Evolutionary conservation across 2,113 vertebrate species (phyloP).

Genomic region (cat (Felis catus)): F.catus_Fca126_mat1.0 CM031417.1:121775001-121775500

Average conservation of each 20-base stretch:
- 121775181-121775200: neutral
- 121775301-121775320: neutral
- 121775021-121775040: neutral
- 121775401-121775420: neutral
- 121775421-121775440: neutral
- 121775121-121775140: neutral
- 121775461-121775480: neutral
- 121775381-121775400: neutral
- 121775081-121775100: fast-evolving
- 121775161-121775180: neutral
- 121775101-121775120: neutral
- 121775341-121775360: neutral
- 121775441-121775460: neutral
- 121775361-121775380: neutral
- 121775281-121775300: neutral
- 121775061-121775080: neutral
- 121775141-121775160: fast-evolving
- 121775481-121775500: neutral
- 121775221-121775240: fast-evolving
- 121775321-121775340: neutral
- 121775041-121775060: neutral
- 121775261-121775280: neutral
- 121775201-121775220: too few species aligned
- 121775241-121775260: neutral
- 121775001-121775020: neutral